Conservation (phyloP, 2,797 vertebrate species). For the Brotula barbata region DNA sequence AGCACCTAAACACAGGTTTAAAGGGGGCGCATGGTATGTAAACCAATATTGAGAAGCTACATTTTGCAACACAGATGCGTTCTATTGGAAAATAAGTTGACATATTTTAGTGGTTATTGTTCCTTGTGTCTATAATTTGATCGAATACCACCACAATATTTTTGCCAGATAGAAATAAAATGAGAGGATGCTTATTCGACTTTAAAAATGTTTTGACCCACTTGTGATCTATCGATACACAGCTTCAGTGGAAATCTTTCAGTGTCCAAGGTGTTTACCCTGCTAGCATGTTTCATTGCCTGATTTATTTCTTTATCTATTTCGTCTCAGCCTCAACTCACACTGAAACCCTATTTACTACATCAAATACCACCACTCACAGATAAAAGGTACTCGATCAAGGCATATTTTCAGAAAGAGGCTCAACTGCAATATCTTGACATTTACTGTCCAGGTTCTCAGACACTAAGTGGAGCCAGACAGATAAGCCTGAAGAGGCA, state of each 20-base stretch:
- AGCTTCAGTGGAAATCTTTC: no score
- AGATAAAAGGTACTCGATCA: constrained; percentile 42
- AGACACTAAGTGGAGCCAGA: constrained; percentile 16
- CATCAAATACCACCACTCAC: constrained; percentile 34
- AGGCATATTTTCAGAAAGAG: constrained; percentile 19
- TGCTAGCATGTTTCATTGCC: not conserved
- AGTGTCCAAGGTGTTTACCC: constrained; percentile 9
- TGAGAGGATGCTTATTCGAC: no score
- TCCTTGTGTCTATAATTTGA: not conserved
- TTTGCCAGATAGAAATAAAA: not conserved
- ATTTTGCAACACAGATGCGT: no score
- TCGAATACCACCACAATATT: no score
- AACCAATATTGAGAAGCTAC: no score
- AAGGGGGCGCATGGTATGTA: no score
- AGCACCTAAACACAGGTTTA: no score
- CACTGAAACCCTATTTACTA: constrained; percentile 17
- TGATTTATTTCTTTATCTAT: constrained; percentile 33
- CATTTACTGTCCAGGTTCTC: constrained; percentile 54
- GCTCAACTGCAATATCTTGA: constrained; percentile 48
- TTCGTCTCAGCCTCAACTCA: constrained; percentile 12
- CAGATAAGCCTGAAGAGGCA: constrained; percentile 51
- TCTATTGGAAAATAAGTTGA: not conserved
- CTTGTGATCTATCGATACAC: no score
- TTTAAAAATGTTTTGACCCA: no score
- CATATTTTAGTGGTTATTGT: not conserved